phyloP scores from a whole-genome alignment of 1,140 invertebrate species.

The Lucilia sericata region DNA sequence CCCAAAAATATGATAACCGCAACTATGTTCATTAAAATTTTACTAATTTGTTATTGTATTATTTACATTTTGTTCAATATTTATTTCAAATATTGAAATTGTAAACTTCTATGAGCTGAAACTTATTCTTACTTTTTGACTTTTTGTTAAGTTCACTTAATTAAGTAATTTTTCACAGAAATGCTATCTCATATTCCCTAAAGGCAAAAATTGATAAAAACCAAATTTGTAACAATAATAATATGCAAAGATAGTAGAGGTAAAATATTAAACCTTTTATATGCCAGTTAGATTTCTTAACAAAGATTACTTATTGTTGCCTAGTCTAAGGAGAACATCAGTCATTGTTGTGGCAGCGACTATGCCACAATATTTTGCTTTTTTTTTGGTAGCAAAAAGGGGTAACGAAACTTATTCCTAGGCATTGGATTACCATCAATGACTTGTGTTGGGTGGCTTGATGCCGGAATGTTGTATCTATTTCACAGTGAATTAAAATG shows the following conservation, averaged over 20 bases:
- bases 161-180: neutral
- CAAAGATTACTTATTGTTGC: constrained; percentile 11
- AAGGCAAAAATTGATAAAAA: neutral
- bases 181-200: constrained; percentile 6
- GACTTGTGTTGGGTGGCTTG: too few relatives aligned
- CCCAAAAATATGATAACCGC: too few relatives aligned
- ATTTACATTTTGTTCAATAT: too few relatives aligned
- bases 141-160: neutral
- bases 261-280: neutral
- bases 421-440: neutral
- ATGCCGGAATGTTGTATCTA: too few relatives aligned
- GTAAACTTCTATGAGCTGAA: too few relatives aligned
- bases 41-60: too few relatives aligned
- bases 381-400: neutral
- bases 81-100: too few relatives aligned
- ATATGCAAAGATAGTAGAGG: neutral
- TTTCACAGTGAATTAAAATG: too few relatives aligned
- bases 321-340: constrained; percentile 35
- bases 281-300: neutral
- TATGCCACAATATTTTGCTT: neutral
- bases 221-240: neutral
- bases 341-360: neutral
- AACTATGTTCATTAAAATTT: too few relatives aligned
- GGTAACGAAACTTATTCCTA: neutral
- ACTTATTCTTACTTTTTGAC: neutral